Base-by-base conservation (phyloP, 2,888 invertebrate genomes). In the Cheilosia grossa region DNA sequence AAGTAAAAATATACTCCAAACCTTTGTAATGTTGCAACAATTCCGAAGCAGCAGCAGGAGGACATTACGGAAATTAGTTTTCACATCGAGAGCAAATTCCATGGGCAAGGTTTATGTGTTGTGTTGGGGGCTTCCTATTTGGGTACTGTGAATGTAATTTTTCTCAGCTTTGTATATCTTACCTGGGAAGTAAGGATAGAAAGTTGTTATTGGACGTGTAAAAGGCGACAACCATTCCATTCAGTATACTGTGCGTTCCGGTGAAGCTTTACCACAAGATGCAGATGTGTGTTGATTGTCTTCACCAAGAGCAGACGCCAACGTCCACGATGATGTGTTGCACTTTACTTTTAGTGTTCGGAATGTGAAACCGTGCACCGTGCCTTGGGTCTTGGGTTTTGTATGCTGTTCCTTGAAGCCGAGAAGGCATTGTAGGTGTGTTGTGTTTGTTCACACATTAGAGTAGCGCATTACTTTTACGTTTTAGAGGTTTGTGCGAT, bases 31-130 rank as follows among this genome's bases (percentile, higher is more conserved):
- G 37, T 19, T 54, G 53, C 24, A 69, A 75, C 61, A 63, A 69
- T 67, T 67, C 10, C 33, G 30, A 19, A 44, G 54, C 33, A 47
- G 24, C 54, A 44, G 42, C 64, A 59, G 44, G 67, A 63, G 54
- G 49, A 73, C 79, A 82, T 82, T 82, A 73, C 63, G 73, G 73
- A 79, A 82, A 82, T 82, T 82, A 82, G 77, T 69, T 67, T 64
- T 70, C 72, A 15, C 67, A 67, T 58, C 44, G 37, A 19, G 9
- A 79, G 64, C 49, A 15, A 72, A 82, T 53, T 66, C 54, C 47
- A 54, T 73, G 61, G 47, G 66, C 66, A 59, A 54, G n/a, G 59
- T 77, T 63, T 37, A 56, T 47, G 33, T 30, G 49, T 44, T 19
- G 47, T 51, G 30, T 10, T n/a, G 19, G 47, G 54, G 47, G 5